phyloP scores from a whole-genome alignment of 2,797 vertebrate genomes.

The Taenioides sp. region DNA sequence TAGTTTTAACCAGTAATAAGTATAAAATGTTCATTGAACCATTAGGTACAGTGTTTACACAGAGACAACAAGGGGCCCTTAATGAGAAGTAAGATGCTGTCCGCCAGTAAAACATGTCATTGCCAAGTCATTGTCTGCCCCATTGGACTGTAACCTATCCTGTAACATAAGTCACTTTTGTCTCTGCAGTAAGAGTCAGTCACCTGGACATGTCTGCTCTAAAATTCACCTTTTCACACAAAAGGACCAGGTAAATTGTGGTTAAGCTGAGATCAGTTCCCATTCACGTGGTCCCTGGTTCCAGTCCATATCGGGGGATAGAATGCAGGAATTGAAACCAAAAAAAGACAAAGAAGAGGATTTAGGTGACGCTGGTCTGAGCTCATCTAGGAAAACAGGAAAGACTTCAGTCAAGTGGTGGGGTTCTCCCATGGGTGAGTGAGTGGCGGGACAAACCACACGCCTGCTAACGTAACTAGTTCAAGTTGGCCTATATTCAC shows the following conservation, averaged over 20 bases:
- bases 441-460: conserved; percentile 58
- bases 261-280: conserved; percentile 66
- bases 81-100: conserved; percentile 55
- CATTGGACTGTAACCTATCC: conserved; percentile 66
- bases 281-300: conserved; percentile 73
- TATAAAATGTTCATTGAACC: conserved; percentile 51
- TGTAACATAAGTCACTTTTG: conserved; percentile 76
- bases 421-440: conserved; percentile 63
- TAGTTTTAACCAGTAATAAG: conserved; percentile 15
- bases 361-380: conserved; percentile 60
- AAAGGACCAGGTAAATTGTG: conserved; percentile 65
- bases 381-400: conserved; percentile 52
- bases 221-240: conserved; percentile 73
- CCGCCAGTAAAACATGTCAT: conserved; percentile 57
- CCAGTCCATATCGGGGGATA: conserved; percentile 61
- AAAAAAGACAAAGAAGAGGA: conserved; percentile 44
- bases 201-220: conserved; percentile 67
- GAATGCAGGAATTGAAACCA: conserved; percentile 42
- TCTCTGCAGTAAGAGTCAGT: conserved; percentile 62
- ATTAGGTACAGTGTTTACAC: conserved; percentile 64
- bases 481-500: conserved; percentile 64
- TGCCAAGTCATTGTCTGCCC: conserved; percentile 72
- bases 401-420: conserved; percentile 45
- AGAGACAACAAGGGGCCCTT: conserved; percentile 65
- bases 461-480: conserved; percentile 55